Conservation (phyloP, 2,113 vertebrate genomes). For the Alexandromys fortis region DNA sequence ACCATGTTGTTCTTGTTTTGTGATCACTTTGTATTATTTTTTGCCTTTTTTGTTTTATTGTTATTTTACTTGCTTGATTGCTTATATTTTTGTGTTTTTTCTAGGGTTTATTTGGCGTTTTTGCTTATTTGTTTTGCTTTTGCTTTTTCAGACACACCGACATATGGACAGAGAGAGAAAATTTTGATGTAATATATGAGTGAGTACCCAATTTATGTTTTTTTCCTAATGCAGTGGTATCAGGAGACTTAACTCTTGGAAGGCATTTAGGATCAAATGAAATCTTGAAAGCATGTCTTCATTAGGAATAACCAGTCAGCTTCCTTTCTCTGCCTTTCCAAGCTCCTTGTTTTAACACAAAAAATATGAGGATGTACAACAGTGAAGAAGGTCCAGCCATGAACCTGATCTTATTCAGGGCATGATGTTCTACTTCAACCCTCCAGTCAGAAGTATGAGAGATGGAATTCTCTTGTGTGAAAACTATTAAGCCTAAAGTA, state of each 20-base stretch:
- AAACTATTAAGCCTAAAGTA: neutral
- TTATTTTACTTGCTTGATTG: no score
- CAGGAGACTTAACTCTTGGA: neutral
- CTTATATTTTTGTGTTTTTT: no score
- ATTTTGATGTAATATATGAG: no score
- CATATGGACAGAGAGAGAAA: no score
- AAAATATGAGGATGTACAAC: neutral
- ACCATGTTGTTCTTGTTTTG: no score
- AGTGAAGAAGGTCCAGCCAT: neutral
- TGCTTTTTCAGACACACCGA: no score
- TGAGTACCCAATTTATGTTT: neutral
- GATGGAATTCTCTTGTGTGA: neutral
- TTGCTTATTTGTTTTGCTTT: no score
- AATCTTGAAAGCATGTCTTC: rapidly evolving
- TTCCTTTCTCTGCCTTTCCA: neutral
- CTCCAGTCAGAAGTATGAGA: neutral
- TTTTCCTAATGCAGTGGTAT: neutral
- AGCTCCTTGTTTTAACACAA: no score
- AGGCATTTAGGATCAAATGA: neutral
- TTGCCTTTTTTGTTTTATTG: no score
- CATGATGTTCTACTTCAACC: no score
- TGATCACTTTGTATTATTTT: no score
- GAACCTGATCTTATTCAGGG: neutral
- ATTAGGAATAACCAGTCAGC: neutral
- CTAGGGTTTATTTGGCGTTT: no score